Percentiles rank a stretch among this genome's conserved stretches.
phyloP scores from a whole-genome alignment of 1,140 invertebrate species.

The Pseudomyrmex flavicornis region DNA sequence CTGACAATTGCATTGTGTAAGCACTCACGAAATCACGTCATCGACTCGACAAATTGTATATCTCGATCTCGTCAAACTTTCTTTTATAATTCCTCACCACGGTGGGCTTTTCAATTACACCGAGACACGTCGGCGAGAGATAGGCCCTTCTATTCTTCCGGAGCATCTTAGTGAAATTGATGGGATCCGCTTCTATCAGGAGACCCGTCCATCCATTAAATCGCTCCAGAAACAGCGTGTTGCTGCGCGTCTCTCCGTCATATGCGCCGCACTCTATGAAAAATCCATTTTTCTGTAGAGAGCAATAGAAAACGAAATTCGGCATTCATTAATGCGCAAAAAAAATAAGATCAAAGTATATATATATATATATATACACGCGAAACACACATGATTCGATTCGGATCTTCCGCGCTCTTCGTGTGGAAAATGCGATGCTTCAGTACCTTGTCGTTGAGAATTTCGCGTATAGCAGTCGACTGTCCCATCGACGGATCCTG shows the following conservation, averaged over 20 bases:
- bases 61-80: not conserved
- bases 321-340: constrained; percentile 11
- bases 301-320: constrained; percentile 20
- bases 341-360: too few relatives aligned
- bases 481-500: constrained; percentile 84
- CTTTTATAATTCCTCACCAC: constrained; percentile 75
- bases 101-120: constrained; percentile 79
- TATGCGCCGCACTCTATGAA: constrained; percentile 86
- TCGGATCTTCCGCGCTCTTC: not conserved
- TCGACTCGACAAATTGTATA: not conserved
- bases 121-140: constrained; percentile 83
- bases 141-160: constrained; percentile 82
- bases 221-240: constrained; percentile 85
- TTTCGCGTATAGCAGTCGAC: constrained; percentile 74
- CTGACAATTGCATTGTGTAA: not conserved
- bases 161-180: constrained; percentile 83
- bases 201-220: constrained; percentile 84
- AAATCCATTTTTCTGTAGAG: constrained; percentile 83
- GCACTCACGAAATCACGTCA: not conserved
- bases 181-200: constrained; percentile 86
- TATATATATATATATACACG: not conserved
- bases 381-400: not conserved
- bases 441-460: constrained; percentile 79
- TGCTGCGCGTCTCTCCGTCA: constrained; percentile 85
- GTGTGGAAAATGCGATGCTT: not conserved